phyloP scores from a whole-genome alignment of 2,797 vertebrate species.

The Epinephelus coioides region DNA sequence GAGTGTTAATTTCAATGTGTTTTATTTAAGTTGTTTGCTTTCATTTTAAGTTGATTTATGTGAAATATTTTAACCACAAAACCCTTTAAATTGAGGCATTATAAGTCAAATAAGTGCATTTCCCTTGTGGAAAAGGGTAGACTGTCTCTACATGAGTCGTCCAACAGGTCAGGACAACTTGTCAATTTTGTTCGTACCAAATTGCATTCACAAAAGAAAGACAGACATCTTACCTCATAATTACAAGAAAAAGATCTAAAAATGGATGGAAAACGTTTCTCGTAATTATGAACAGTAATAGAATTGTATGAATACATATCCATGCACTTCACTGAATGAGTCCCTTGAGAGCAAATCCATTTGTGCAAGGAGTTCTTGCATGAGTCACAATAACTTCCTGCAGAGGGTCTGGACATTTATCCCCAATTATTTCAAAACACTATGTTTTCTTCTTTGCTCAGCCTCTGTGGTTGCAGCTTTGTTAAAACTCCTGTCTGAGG shows the following conservation, averaged over 20 bases:
- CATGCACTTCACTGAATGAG: no score
- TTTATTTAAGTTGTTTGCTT: neutral
- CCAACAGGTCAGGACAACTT: neutral
- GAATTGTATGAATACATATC: no score
- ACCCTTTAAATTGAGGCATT: neutral
- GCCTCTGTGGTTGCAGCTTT: neutral
- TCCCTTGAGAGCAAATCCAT: neutral
- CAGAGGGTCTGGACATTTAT: neutral
- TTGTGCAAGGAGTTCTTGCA: neutral
- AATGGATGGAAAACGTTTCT: no score
- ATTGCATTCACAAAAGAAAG: no score
- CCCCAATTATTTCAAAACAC: constrained; percentile 2
- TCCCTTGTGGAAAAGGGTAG: neutral
- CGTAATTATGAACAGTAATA: no score
- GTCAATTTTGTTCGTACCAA: neutral
- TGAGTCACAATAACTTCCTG: neutral
- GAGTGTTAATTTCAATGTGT: neutral
- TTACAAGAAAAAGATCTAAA: no score
- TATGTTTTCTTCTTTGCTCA: constrained; percentile 1
- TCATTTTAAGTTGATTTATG: neutral
- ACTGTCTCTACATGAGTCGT: neutral
- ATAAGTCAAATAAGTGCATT: neutral
- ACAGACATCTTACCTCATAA: no score
- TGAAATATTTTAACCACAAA: neutral
- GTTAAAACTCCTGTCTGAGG: constrained; percentile 22